These are phyloP conservation scores for Drosophila obscura DNA, from an alignment of 1,140 invertebrate species.

Conservation along the genomic window DNA sequence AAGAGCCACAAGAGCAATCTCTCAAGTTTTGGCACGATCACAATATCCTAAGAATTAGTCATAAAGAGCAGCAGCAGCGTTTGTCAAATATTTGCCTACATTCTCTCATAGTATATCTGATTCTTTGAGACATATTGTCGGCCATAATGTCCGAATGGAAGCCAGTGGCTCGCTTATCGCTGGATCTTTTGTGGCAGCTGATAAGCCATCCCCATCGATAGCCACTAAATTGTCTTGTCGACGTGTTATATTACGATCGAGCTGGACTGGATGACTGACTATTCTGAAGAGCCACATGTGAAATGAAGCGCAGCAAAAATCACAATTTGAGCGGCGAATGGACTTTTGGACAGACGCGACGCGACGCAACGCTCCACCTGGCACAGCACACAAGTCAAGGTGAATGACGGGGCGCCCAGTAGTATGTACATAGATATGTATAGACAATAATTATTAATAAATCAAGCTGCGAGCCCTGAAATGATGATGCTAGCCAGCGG, in stretches of 20 bases:
- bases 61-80: slow-evolving; percentile 6
- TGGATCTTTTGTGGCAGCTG: slow-evolving; percentile 27
- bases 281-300: slow-evolving; percentile 3
- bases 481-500: slow-evolving; percentile 25
- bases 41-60: slow-evolving; percentile 34
- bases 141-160: neutral
- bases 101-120: slow-evolving; percentile 1
- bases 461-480: slow-evolving; percentile 57
- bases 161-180: slow-evolving; percentile 15
- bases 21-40: slow-evolving; percentile 26
- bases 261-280: neutral
- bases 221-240: slow-evolving; percentile 27
- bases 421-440: slow-evolving; percentile 1
- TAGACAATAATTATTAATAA: slow-evolving; percentile 71
- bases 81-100: slow-evolving; percentile 11
- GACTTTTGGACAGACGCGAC: slow-evolving; percentile 53
- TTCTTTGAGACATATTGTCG: neutral
- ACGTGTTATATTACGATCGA: slow-evolving; percentile 23
- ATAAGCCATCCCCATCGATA: slow-evolving; percentile 43
- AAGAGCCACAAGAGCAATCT: neutral
- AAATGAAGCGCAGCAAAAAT: slow-evolving; percentile 53
- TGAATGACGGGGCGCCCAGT: slow-evolving; percentile 52
- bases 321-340: slow-evolving; percentile 13
- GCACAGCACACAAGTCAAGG: slow-evolving; percentile 63
- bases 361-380: slow-evolving; percentile 39